These are phyloP conservation scores for Copsychus sechellarum DNA, from an alignment of 2,113 vertebrate genomes.

Conservation along the genomic window DNA sequence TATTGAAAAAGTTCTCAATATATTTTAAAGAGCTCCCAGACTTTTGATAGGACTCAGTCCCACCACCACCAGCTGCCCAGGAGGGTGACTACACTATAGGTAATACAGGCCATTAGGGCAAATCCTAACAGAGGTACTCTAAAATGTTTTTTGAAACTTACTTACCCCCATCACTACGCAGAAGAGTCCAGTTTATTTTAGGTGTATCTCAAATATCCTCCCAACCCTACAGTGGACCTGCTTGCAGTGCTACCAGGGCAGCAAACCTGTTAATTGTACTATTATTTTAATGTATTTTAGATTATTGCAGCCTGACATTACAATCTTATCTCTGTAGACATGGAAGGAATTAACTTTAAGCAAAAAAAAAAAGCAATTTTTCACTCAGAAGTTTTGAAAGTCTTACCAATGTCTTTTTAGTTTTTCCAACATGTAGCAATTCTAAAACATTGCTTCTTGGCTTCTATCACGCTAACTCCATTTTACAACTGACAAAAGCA, in stretches of 20 bases:
- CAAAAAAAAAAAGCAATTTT: background rate
- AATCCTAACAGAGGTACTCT: background rate
- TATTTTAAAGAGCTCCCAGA: background rate
- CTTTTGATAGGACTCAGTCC: background rate
- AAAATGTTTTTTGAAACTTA: background rate
- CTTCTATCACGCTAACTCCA: background rate
- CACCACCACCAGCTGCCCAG: background rate
- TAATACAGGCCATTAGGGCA: background rate
- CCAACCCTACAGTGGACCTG: background rate
- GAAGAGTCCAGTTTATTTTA: background rate
- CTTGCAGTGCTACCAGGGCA: background rate
- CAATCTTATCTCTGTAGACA: background rate
- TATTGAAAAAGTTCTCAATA: background rate
- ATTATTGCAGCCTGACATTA: background rate
- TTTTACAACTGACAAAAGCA: background rate
- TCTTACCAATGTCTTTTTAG: background rate
- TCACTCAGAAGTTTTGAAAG: background rate
- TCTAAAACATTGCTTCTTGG: background rate
- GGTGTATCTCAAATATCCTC: background rate
- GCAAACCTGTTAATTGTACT: background rate
- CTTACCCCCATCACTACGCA: background rate
- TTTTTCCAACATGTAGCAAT: rapidly evolving
- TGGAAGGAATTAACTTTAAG: background rate
- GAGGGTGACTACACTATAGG: background rate
- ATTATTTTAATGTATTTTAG: background rate